Base-by-base conservation (phyloP, 2,113 vertebrate species). In the Paracanthobrama guichenoti region DNA sequence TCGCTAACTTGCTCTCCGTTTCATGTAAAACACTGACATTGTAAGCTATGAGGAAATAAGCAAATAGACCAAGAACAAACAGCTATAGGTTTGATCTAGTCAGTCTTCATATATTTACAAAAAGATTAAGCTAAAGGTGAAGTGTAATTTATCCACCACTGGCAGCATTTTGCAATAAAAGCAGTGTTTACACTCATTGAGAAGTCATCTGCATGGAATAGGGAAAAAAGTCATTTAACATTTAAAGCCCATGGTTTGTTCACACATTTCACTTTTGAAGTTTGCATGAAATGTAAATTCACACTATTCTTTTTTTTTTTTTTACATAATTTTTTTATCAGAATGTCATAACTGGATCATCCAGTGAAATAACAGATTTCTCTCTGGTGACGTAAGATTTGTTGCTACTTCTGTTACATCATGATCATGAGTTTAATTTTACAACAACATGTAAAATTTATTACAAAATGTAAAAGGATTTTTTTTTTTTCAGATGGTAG, bases 1-100 rank as follows among this genome's bases (percentile, higher is more conserved):
- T 88, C 35, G 53, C 72, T 57, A 81, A 84, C 84, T 86, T 89
- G 83, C 64, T 85, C 87, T 83, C 85, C 42, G 14, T 57, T 39
- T 39, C 59, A 79, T 48, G 42, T 20, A 64, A 77, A 82, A 59
- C 31, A 74, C 22, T 59, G 73, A 48, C 44, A 48, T 12, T 48
- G n/a, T 71, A 12, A 44, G 35, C 22, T 44, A 39, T 55, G 4
- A 28, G 1, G 26, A 53, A 22, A 75, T 75, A 31, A 75, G 48
- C 46, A 75, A 53, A 55, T 16, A 55, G 48, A 31, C 24, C 31
- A 53, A 75, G 24, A 75, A 53, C 46, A 75, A 53, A 28, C 46
- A 75, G 26, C 14, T 31, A 31, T 31, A 22, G 8, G 48, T 53
- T 53, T 28, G 24, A 28, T 31, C 48, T 53, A 2, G 6, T 48